Percentiles rank a stretch among this genome's conserved stretches.
These are phyloP conservation scores for Pseudomyrmex gracilis DNA, from an alignment of 1,140 invertebrate species.

Conservation along the genomic window DNA sequence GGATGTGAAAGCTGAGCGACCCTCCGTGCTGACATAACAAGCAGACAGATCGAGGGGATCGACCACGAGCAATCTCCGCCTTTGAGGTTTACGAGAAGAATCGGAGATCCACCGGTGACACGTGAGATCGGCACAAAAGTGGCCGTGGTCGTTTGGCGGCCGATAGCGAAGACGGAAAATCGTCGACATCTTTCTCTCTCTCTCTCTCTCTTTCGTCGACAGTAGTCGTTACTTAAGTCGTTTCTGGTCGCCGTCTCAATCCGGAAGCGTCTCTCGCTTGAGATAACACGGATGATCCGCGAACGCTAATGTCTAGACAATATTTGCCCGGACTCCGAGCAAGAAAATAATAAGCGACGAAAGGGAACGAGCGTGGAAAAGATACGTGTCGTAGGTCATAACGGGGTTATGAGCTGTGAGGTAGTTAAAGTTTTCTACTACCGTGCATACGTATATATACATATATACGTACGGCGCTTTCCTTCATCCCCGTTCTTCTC, in stretches of 20 bases:
- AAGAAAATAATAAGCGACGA: conserved; percentile 80
- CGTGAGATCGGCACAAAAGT: conserved; percentile 78
- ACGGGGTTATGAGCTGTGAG: conserved; percentile 82
- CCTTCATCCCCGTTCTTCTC: neutral
- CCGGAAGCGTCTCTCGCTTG: conserved; percentile 68
- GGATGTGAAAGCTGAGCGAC: conserved; percentile 20
- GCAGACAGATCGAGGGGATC: conserved; percentile 38
- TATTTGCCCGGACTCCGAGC: conserved; percentile 77
- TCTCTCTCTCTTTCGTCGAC: conserved; percentile 44
- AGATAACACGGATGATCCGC: conserved; percentile 65
- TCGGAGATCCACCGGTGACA: conserved; percentile 69
- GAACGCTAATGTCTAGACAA: conserved; percentile 77
- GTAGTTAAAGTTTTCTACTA: conserved; percentile 82
- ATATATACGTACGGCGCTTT: conserved; percentile 45
- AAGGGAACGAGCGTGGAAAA: conserved; percentile 58
- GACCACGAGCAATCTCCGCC: conserved; percentile 65
- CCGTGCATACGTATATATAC: conserved; percentile 15
- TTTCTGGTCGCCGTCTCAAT: conserved; percentile 34
- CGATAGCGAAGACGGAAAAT: conserved; percentile 74
- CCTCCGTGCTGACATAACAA: conserved; percentile 78
- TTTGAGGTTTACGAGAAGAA: conserved; percentile 70
- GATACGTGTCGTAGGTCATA: conserved; percentile 74
- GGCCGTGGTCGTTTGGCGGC: conserved; percentile 79
- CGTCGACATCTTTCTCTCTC: neutral
- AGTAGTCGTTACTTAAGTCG: conserved; percentile 59